These are phyloP conservation scores for Salvator merianae DNA, from an alignment of 2,113 vertebrate genomes.

Conservation along the genomic window DNA sequence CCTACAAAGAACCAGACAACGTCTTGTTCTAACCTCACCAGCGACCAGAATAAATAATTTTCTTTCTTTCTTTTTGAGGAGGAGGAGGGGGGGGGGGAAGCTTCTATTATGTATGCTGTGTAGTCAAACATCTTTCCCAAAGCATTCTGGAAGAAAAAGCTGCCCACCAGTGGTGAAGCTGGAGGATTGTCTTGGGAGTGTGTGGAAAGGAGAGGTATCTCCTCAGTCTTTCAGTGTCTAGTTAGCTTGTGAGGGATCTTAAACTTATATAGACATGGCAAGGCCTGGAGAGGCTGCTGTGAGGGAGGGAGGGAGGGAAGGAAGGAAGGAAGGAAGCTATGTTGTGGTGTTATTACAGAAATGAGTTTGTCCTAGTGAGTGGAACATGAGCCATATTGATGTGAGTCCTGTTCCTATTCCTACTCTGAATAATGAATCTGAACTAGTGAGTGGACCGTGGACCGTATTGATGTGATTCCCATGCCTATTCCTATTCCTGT, in stretches of 20 bases:
- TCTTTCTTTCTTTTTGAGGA: too few species aligned
- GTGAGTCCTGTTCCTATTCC: too few species aligned
- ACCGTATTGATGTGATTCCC: too few species aligned
- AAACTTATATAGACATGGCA: too few species aligned
- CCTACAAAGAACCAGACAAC: conserved; percentile 18
- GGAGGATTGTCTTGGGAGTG: not conserved
- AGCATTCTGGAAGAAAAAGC: not conserved
- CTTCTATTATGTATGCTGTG: not conserved
- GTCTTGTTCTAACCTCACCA: conserved; percentile 9
- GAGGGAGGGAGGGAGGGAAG: not conserved
- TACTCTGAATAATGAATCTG: too few species aligned
- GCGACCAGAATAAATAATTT: conserved; percentile 7
- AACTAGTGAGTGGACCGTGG: too few species aligned
- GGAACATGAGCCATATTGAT: too few species aligned
- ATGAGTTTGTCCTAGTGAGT: too few species aligned
- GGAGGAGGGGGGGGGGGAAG: too few species aligned
- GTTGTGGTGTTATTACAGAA: too few species aligned
- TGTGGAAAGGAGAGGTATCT: not conserved
- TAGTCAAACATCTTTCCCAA: not conserved
- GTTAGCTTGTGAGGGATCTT: not conserved
- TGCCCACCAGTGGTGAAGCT: not conserved
- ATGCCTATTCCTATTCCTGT: not conserved
- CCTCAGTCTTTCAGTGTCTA: too few species aligned
- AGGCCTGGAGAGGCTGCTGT: not conserved
- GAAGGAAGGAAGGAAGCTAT: too few species aligned